Evolutionary conservation across 2,797 vertebrate genomes (phyloP), one percentile per base, ranked within the genome.

Genomic region (Astyanax mexicanus): DNA sequence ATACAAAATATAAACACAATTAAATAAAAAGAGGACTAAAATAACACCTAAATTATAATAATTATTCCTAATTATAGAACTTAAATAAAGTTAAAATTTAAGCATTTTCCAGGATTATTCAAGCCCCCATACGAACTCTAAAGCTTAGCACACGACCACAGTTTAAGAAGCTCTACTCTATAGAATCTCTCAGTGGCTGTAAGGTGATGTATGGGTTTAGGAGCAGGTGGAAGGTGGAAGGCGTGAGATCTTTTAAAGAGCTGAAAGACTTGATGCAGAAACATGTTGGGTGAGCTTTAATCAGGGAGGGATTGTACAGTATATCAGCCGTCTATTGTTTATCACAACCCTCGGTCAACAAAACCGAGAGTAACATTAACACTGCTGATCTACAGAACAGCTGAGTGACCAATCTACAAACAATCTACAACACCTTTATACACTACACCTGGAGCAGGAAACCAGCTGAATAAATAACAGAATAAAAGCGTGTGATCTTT

Each of bases 331-430:
- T 54, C 57, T 51, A 11, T 61, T 21, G n/a, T 72, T 61, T 12
- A 38, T n/a, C 44, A 25, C 32, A 55, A 55, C 42, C 32, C 23
- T 61, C 35, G 19, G 23, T 58, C 55, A 69, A 61, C 65, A 61
- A 42, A 51, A 12, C 32, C 42, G 2, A 10, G 35, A 23, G 12
- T 15, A 47, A 68, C 38, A 51, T 40, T 15, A 47, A 68, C 38
- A 51, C 40, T 60, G 15, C 38, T 75, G n/a, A 27, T 51, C 19
- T 42, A 29, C 19, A 21, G 7, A 42, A 70, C 25, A 76, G 45
- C 66, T 69, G 45, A 37, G 13, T 40, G 29, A 42, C 32, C 60
- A 51, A 38, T 21, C 12, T 12, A 19, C 3, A 13, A 17, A 69
- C 19, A 75, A 65, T 5, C 13, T 25, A 35, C 12, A 35, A 42